Evolutionary conservation across 92 coral and sea anemone species (phyloP), one percentile per base, ranked within the genome.

Genomic region (Plumapathes pennacea): DNA sequence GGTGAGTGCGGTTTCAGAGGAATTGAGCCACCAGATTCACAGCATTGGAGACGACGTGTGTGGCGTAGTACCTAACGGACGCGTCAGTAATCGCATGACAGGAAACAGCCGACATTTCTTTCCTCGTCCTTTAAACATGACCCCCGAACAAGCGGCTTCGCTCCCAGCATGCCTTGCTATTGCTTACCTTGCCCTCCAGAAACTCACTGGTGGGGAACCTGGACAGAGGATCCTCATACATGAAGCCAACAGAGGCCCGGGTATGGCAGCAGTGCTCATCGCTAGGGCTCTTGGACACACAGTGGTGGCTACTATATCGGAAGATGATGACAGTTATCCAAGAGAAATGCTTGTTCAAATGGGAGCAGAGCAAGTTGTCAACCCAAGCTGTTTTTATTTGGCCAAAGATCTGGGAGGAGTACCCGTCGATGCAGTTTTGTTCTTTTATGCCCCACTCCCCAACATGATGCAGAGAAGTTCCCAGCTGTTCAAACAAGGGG

Each of bases 211-310:
- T 10, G 70, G 17, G 10, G 29, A 32, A 2, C 14, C 3, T 10
- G 33, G 17, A 6, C 52, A 36, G 31, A 30, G 30, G 2, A 10
- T 68, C 0, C 50, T 82, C 13, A 56, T 82, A 13, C 74, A 76
- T 38, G 75, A 76, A 14, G 89, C 69, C 0, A 40, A 82, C 60
- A 66, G 46, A 38, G 74, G 45, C 17, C 71, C 82, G 22, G 89
- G 78, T 2, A 32, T 63, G 4, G 82, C 84, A 36, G 84, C 79
- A 20, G 63, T 63, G 23, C 23, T 32, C 17, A 63, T 76, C 14
- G 89, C 79, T n/a, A 69, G 20, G 18, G 54, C 79, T 14, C 5
- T 61, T 28, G 84, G 89, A 10, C 57, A 60, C 53, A 28, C 32
- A 10, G 84, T 76, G 0, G 11, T 55, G 6, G 75, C 78, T 52